Evolutionary conservation across 2,888 invertebrate genomes (phyloP), one percentile per base, ranked within the genome.

Genomic region (Hypena proboscidalis): DNA sequence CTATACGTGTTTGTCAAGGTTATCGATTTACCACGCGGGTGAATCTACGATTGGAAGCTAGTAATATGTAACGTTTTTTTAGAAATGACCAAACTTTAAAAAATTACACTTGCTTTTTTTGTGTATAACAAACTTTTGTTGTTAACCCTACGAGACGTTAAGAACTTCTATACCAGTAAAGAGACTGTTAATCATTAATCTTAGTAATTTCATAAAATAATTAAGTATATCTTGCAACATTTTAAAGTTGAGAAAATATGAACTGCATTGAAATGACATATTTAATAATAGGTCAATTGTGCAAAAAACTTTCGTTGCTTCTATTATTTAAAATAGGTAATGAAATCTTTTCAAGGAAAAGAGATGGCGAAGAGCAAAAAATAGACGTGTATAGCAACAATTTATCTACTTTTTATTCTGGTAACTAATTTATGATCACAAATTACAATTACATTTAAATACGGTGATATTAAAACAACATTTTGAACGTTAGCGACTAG

Each of bases 401-500:
- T 19, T 27, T 10, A 35, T 43, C 26, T 14, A 21, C 7, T 4
- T 37, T 46, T 35, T 29, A 50, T 50, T 50, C 19, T 4, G 6
- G 26, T 22, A 33, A 22, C 20, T 14, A 22, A 38, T 30, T 6
- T 10, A 26, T 21, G 22, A 22, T 35, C 20, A 27, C 11, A 27
- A 36, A 39, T 54, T 32, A 17, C 32, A 46, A 38, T 42, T 43
- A 44, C 45, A 49, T 45, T 37, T 32, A 32, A 50, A 50, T 8
- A 19, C 17, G 4, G n/a, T 17, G 17, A 33, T 5, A 38, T 23
- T 56, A 25, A 25, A 42, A 32, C 13, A 61, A 41, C 25, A 43
- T 46, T 39, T 44, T 27, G 46, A 33, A 31, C n/a, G n/a, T 43
- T 51, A 29, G 40, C 61, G 77, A 80, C 77, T 78, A 81, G 78